A percentile compares a stretch with the other conserved stretches of the same genome.
Conservation (phyloP, 1,140 invertebrate genomes). For the Armadillidium nasatum region DNA sequence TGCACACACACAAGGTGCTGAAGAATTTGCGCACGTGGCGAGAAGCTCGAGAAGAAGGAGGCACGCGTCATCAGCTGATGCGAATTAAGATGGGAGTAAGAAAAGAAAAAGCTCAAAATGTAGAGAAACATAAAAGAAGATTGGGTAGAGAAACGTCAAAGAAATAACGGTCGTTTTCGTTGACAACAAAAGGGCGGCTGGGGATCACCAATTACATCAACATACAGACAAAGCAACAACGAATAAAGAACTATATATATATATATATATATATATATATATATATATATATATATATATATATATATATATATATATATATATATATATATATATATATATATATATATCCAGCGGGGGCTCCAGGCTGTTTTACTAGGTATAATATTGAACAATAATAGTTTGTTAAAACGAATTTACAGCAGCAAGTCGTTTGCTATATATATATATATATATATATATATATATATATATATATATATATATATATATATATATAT, state of each 20-base stretch:
- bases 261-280: background rate
- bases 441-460: no score
- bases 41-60: background rate
- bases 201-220: background rate
- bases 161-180: background rate
- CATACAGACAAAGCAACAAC: background rate
- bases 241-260: background rate
- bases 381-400: no score
- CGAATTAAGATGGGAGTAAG: background rate
- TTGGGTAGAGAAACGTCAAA: background rate
- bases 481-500: no score
- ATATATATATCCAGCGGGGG: no score
- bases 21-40: background rate
- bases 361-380: no score
- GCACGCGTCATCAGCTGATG: slow-evolving; percentile 7
- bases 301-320: background rate
- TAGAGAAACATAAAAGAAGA: background rate
- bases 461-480: no score
- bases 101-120: background rate
- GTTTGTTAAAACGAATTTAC: no score
- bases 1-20: background rate
- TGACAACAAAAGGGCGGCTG: background rate
- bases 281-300: slow-evolving; percentile 2
- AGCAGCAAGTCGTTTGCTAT: no score
- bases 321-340: background rate